Conservation (phyloP, 2,113 vertebrate species). For the Cephalopholis sonnerati region DNA sequence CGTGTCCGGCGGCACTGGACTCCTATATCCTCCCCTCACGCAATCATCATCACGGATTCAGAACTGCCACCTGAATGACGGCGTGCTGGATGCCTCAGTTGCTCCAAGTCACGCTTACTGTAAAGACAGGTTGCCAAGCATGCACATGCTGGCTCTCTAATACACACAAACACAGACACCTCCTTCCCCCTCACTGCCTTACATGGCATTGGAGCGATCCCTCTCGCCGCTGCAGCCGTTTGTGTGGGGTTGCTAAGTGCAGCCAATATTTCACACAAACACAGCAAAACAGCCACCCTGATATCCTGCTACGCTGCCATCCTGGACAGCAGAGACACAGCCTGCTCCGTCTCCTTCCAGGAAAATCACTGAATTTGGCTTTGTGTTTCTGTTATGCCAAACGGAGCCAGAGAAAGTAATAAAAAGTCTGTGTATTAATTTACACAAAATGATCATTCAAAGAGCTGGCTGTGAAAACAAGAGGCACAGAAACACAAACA, state of each 20-base stretch:
- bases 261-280: slow-evolving; percentile 77
- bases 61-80: slow-evolving; percentile 1
- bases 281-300: slow-evolving; percentile 67
- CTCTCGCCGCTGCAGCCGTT: slow-evolving; percentile 49
- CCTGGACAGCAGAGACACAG: slow-evolving; percentile 53
- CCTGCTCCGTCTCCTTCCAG: slow-evolving; percentile 38
- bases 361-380: slow-evolving; percentile 30
- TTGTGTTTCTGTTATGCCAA: background rate
- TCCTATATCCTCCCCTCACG: slow-evolving; percentile 13
- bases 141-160: slow-evolving; percentile 54
- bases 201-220: slow-evolving; percentile 72
- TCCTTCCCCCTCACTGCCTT: slow-evolving; percentile 70
- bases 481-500: background rate
- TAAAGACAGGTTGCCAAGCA: slow-evolving; percentile 61
- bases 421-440: background rate
- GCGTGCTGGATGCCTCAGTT: slow-evolving; percentile 18
- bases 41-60: slow-evolving; percentile 3
- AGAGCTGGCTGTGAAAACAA: background rate
- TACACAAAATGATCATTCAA: background rate
- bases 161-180: slow-evolving; percentile 48
- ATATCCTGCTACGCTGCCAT: slow-evolving; percentile 48
- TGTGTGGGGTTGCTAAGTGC: slow-evolving; percentile 77
- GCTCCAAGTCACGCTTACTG: slow-evolving; percentile 52
- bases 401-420: slow-evolving; percentile 25
- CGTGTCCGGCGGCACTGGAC: background rate